Base-by-base conservation (phyloP, 2,888 invertebrate species). In the Parnassius smintheus region DNA sequence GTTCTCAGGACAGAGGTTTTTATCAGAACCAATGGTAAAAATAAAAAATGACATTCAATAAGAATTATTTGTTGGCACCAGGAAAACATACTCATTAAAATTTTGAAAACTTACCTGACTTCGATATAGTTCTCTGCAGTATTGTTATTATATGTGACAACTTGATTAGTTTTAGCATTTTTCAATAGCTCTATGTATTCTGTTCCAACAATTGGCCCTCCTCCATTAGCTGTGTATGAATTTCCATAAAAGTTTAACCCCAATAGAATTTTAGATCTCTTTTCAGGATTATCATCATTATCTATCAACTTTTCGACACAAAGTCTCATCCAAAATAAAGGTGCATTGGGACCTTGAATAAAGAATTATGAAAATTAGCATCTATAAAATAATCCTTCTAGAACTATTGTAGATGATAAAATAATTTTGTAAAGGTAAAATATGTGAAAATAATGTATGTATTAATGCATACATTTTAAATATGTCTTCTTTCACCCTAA, bases 201-300 rank as follows among this genome's bases (percentile, higher is more conserved):
- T 7, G 93, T 92, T 2, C 95, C 96, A 11, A 98, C 89, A 64
- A 98, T 95, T 0, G 98, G 94, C 0, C 96, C 95, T 4, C 97
- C 98, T 2, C 96, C 96, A 71, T 95, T 94, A 0, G 95, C 93
- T 0, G 95, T 95, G 74, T 96, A 98, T 70, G 96, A 96, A 80
- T 97, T 96, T 1, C 98, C 98, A 85, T 98, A 99, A 88, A 98
- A 98, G 83, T 98, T 99, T 8, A 98, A 82, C 0, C 98, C 98
- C 69, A 98, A 88, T 12, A 98, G 91, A 66, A 98, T 96, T 87
- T 98, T 97, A 4, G 92, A 85, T 52, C 96, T 91, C 74, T 94
- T 94, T 3, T 91, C 85, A 55, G 91, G 82, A 51, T 92, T 90
- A 0, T 91, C 88, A 55, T 92, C 89, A 62, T 92, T 87, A 7